Evolutionary conservation across 2,888 invertebrate genomes (phyloP).

Genomic region (Ochropacha duplaris): DNA sequence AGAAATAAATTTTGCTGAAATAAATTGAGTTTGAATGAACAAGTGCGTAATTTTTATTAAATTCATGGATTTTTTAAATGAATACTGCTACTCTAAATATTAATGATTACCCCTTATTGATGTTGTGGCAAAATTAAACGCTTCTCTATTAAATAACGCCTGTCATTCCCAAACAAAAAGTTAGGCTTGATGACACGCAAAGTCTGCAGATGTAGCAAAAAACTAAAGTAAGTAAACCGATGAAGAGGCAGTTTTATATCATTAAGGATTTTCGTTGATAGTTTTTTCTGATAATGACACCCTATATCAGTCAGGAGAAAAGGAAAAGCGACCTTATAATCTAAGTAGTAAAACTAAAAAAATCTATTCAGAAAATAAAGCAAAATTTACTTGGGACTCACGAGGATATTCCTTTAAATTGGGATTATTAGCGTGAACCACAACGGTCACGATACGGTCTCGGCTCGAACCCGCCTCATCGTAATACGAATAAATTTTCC

Average conservation of each 20-base stretch:
- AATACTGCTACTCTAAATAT: not conserved
- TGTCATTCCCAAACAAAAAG: not conserved
- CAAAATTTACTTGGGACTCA: not conserved
- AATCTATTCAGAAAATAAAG: not conserved
- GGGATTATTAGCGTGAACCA: not conserved
- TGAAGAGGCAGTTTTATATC: constrained; percentile 24
- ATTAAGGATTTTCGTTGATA: constrained; percentile 22
- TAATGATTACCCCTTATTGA: not conserved
- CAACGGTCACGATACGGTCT: not conserved
- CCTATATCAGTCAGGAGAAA: not conserved
- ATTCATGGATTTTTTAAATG: not conserved
- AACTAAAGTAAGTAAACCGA: constrained; percentile 18
- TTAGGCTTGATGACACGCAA: not conserved
- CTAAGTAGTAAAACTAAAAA: not conserved
- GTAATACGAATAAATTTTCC: not conserved
- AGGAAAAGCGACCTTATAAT: not conserved
- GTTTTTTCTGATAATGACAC: not conserved
- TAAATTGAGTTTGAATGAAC: not conserved
- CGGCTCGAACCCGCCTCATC: not conserved
- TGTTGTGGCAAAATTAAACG: not conserved
- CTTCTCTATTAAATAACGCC: not conserved
- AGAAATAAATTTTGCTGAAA: not conserved
- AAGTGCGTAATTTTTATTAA: not conserved
- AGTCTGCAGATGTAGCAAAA: constrained; percentile 5
- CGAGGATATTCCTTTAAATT: not conserved